Base-by-base conservation (phyloP, 2,113 vertebrate species). In the Papio anubis region DNA sequence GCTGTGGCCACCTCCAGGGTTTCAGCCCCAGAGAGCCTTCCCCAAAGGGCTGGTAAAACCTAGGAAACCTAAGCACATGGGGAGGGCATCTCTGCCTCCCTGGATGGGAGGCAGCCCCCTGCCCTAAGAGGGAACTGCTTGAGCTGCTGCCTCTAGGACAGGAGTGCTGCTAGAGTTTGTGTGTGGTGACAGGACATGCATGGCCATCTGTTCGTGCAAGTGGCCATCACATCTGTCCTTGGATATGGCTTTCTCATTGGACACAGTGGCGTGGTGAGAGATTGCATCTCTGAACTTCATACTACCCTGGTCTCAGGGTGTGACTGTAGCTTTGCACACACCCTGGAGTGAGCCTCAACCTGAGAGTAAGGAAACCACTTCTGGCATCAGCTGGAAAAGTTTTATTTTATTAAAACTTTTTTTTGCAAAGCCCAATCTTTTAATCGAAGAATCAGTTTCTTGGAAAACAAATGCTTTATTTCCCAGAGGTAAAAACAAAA, bases 391-490 rank as follows among this genome's bases (percentile, higher is more conserved):
- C 64, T 79, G 25, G 45, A 48, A 52, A 64, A 64, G 61, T 30
- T 64, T 64, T 30, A 64, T 94, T 76, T 94, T 78, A 94, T 86
- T 89, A 76, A 82, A 92, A 82, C 20, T 88, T 85, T 21, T 38
- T 38, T 30, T 95, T 64, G 55, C 43, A 96, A 55, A 48, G 35
- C n/a, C 10, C 73, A 40, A 40, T 57, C 48, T 88, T 88, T 72
- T 70, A 70, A 81, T 52, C 30, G 48, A 80, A 59, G 27, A 88
- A 76, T 94, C 70, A 96, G 38, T 78, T 96, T 95, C 45, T 88
- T 72, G 64, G 80, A 45, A 97, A 93, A 92, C 25, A 92, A 97
- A 93, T 50, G 88, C 13, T 88, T n/a, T 16, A 11, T 75, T 95
- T 79, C 70, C 80, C 93, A 64, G 85, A 76, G 87, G 38, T 55